Evolutionary conservation across 2,797 vertebrate species (phyloP).

Genomic region (Coregonus suidteri): DNA sequence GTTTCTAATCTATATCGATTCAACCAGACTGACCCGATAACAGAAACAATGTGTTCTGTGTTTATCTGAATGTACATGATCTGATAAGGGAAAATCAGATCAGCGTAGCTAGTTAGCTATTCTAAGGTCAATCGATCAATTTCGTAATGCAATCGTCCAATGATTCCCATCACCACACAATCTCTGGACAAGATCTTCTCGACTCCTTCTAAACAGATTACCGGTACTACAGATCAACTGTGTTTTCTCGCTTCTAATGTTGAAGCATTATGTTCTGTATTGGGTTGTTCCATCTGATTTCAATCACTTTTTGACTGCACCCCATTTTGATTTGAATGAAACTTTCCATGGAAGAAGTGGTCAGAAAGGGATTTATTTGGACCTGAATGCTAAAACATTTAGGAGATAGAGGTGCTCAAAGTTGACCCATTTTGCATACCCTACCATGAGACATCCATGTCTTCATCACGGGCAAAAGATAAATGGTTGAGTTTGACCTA

Average conservation of each 20-base stretch:
- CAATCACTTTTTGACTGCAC: too few relatives aligned
- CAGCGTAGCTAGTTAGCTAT: neutral
- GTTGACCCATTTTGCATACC: too few relatives aligned
- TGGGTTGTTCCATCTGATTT: too few relatives aligned
- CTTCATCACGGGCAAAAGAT: too few relatives aligned
- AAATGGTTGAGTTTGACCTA: too few relatives aligned
- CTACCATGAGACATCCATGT: neutral
- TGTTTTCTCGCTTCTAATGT: neutral
- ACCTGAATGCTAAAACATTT: too few relatives aligned
- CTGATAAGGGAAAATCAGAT: conserved; percentile 5
- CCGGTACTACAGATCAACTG: neutral
- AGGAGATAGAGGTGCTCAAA: too few relatives aligned
- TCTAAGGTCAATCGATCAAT: neutral
- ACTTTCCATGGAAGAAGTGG: too few relatives aligned
- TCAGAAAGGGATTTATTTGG: too few relatives aligned
- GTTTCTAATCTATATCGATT: neutral
- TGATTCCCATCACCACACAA: neutral
- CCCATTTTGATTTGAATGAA: too few relatives aligned
- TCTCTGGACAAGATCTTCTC: neutral
- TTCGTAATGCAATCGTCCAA: neutral
- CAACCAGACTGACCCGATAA: neutral
- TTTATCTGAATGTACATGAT: neutral
- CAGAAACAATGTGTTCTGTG: neutral
- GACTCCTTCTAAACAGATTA: neutral
- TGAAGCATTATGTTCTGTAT: neutral